Evolutionary conservation across 2,113 vertebrate species (phyloP), one percentile per base, ranked within the genome.

Genomic region (Isurus oxyrinchus): DNA sequence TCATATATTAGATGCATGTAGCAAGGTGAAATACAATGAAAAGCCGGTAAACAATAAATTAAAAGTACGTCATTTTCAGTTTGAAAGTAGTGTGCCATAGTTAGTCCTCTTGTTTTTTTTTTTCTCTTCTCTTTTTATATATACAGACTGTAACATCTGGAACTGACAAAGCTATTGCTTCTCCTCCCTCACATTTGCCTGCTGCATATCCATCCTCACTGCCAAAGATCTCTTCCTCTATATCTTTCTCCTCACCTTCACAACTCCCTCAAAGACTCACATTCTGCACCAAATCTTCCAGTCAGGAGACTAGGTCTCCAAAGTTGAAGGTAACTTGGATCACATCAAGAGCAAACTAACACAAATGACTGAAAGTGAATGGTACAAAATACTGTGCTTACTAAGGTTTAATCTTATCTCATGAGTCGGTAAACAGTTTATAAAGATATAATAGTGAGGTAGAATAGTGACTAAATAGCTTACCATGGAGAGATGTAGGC

Each of bases 251-350:
- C 96, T 96, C 96, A 97, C 95, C 96, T 96, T 97, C 97, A 96
- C 97, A 66, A n/a, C 96, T 97, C 96, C 97, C 98, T 96, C 97
- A 96, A 95, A 97, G 97, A 96, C 97, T 97, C 97, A 97, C 97
- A 53, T 97, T 97, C 97, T 98, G 97, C 97, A 98, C 98, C 97
- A 98, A 98, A 96, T 97, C 97, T 67, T 97, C 97, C 96, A 98
- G 97, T 96, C 98, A 98, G 97, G 98, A 98, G 96, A 97, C 97
- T 97, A 98, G 97, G 96, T 98, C 98, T 96, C 97, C 98, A 91
- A 98, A 98, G 81, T 94, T 98, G 96, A 99, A 99, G 99, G 99
- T 99, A 99, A 99, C 97, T 61, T 95, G 94, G 94, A 72, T 8
- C 14, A 53, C 13, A 55, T 72, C 66, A 55, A 72, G 44, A 53